Evolutionary conservation across 2,797 vertebrate species (phyloP).

Genomic region (Danio choprae): DNA sequence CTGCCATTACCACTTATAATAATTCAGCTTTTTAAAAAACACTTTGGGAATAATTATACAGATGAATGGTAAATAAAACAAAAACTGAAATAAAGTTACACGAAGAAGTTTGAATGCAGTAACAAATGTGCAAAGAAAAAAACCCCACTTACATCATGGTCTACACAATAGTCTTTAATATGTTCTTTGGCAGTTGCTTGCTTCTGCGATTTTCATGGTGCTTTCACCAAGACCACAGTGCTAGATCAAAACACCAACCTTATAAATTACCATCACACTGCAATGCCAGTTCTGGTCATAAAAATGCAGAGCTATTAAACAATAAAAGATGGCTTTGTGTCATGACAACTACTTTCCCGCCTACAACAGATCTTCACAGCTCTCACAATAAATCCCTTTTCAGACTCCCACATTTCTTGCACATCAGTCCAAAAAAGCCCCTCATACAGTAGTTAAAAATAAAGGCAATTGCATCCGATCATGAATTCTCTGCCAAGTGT

Average conservation of each 20-base stretch:
- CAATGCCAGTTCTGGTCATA: not conserved
- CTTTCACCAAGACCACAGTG: conserved; percentile 10
- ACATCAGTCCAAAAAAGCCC: conserved; percentile 38
- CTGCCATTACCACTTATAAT: conserved; percentile 23
- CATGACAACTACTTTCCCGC: not conserved
- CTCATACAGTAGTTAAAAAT: conserved; percentile 21
- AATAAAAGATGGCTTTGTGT: conserved; percentile 23
- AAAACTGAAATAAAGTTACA: not conserved
- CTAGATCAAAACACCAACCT: conserved; percentile 7
- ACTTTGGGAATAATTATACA: not conserved
- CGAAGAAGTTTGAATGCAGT: not conserved
- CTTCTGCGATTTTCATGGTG: not conserved
- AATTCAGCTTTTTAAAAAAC: not conserved
- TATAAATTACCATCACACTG: conserved; percentile 23
- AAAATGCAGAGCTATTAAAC: conserved; percentile 11
- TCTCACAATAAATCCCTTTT: conserved; percentile 51
- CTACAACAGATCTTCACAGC: conserved; percentile 23
- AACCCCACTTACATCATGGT: not conserved
- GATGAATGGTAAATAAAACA: not conserved
- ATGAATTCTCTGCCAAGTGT: conserved; percentile 55
- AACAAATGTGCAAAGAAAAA: not conserved
- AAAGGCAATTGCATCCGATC: conserved; percentile 61
- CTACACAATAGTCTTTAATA: not conserved
- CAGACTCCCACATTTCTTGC: conserved; percentile 43
- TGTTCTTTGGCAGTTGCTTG: conserved; percentile 7